Base-by-base conservation (phyloP, 1,140 invertebrate genomes). In the Leptinotarsa undecemlineata region DNA sequence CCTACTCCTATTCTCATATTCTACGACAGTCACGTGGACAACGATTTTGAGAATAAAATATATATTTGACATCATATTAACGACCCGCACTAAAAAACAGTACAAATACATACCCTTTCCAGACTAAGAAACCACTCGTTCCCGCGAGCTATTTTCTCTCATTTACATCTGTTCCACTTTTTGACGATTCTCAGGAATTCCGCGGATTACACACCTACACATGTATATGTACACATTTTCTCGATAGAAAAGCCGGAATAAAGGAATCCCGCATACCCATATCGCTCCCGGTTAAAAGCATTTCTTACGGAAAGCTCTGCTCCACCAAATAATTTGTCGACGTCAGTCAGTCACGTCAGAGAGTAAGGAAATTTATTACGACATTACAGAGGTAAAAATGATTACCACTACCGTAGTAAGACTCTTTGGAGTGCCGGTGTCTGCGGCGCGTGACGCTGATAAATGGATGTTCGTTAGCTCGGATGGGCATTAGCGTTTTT, bases 361-460 rank as follows among this genome's bases (percentile, higher is more conserved):
- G 66, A 42, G 66, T 47, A 42, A 42, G 66, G 42, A 68, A 68
- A 68, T 68, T 68, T 68, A 68, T 68, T 33, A 47, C 66, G 66
- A 68, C 66, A 68, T 68, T 68, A 68, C 66, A 68, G 66, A 68
- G 66, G 66, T 68, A 47, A 47, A 68, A 68, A 68, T 68, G 66
- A 68, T 68, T 68, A 68, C 66, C 23, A 47, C 33, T 68, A 42
- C 13, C 66, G 21, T n/a, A 66, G 20, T 66, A 23, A 66, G 20
- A 33, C 33, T n/a, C 42, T 42, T 42, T 33, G 15, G 66, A 19
- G 66, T 47, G 23, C 42, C 23, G 8, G 51, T 57, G 51, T 57
- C 51, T 57, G 51, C 51, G n/a, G 42, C 66, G 66, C 66, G 66
- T 68, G 66, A 68, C 26, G 33, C 66, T 68, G 66, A 68, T n/a